These are phyloP conservation scores for Barypeithes pellucidus DNA, from an alignment of 2,888 invertebrate genomes.

Conservation along the genomic window DNA sequence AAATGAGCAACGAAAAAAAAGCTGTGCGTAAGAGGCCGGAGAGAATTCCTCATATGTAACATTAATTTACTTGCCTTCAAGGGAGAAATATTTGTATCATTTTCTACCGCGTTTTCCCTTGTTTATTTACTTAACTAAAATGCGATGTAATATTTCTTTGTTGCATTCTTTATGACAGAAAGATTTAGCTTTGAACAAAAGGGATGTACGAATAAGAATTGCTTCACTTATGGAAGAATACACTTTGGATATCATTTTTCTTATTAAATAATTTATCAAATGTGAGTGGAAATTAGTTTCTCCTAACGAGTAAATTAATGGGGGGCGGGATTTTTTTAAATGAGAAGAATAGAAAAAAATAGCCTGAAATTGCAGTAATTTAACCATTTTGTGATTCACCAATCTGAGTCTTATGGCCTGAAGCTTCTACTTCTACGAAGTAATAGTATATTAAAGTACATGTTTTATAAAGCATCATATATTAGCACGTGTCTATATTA, in stretches of 20 bases:
- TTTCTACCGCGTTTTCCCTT: conserved; percentile 58
- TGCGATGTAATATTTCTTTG: conserved; percentile 59
- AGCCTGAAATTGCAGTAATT: no score
- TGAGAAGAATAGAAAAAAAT: no score
- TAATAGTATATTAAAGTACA: no score
- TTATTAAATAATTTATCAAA: conserved; percentile 52
- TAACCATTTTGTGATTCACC: no score
- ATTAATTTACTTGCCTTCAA: conserved; percentile 60
- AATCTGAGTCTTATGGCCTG: no score
- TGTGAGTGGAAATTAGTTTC: conserved; percentile 13
- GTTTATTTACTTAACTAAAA: conserved; percentile 61
- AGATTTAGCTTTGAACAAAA: conserved; percentile 57
- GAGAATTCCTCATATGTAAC: conserved; percentile 57
- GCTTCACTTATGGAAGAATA: conserved; percentile 51
- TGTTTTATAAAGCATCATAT: no score
- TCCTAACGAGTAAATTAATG: no score
- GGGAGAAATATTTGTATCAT: conserved; percentile 61
- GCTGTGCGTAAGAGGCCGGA: conserved; percentile 38
- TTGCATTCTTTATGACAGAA: conserved; percentile 61
- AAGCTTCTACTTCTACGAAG: no score
- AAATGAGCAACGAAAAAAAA: conserved; percentile 37
- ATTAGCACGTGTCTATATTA: no score
- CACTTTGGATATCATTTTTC: conserved; percentile 50
- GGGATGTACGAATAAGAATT: conserved; percentile 47
- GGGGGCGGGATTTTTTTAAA: no score